These are phyloP conservation scores for Parauchenoglanis ngamensis DNA, from an alignment of 2,797 vertebrate genomes.

Conservation along the genomic window DNA sequence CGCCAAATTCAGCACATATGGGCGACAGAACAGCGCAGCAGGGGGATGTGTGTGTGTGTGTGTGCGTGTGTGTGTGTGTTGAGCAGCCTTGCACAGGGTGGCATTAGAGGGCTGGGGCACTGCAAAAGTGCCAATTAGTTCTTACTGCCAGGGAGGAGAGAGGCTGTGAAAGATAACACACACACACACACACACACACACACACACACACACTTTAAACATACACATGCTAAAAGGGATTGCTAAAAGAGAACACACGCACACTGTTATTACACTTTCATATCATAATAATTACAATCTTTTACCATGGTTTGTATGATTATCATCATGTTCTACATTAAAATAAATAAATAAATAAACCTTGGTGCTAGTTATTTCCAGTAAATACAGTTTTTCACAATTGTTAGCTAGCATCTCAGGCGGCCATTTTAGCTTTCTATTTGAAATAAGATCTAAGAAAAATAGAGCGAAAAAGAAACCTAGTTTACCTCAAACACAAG, in stretches of 20 bases:
- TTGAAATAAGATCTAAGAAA: not conserved
- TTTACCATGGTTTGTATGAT: not conserved
- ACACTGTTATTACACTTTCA: not conserved
- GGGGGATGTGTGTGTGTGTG: slow-evolving; percentile 66
- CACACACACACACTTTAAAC: slow-evolving; percentile 14
- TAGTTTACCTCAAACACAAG: not conserved
- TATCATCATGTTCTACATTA: not conserved
- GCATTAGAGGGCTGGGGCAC: slow-evolving; percentile 67
- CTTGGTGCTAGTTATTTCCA: not conserved
- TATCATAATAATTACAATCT: not conserved
- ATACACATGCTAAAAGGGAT: not conserved
- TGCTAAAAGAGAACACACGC: not conserved
- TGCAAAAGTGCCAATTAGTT: slow-evolving; percentile 68
- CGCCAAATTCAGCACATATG: slow-evolving; percentile 72
- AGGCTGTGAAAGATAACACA: slow-evolving; percentile 60
- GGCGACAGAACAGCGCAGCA: slow-evolving; percentile 74
- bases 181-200: slow-evolving; percentile 30
- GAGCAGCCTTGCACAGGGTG: slow-evolving; percentile 68
- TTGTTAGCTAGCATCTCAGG: not conserved
- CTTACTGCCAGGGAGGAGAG: slow-evolving; percentile 62
- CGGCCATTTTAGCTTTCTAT: not conserved
- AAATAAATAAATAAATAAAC: not conserved
- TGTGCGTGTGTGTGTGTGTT: slow-evolving; percentile 65
- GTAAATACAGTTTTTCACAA: not conserved
- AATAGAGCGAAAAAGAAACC: not conserved